Percentiles rank a stretch among this genome's conserved stretches.
Conservation (phyloP, 1,140 invertebrate species). For the Trachelipus rathkii region DNA sequence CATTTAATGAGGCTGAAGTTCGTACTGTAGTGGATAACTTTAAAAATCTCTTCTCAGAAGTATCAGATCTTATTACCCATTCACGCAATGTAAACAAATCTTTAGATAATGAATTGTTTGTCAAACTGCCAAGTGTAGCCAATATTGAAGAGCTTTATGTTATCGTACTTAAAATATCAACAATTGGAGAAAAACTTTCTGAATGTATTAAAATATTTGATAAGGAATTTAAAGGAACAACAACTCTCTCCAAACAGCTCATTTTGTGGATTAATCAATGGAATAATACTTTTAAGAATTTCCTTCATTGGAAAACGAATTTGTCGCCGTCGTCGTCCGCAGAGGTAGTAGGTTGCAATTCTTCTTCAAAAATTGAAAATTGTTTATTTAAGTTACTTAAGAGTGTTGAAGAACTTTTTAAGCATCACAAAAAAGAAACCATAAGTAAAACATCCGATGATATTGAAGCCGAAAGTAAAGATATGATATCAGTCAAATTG, state of each 20-base stretch:
- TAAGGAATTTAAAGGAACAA: neutral
- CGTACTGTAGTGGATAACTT: neutral
- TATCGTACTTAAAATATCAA: neutral
- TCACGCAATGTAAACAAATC: neutral
- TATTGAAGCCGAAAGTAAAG: neutral
- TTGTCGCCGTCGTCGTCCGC: neutral
- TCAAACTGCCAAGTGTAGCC: neutral
- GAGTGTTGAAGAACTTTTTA: neutral
- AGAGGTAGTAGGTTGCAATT: neutral
- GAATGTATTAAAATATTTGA: neutral
- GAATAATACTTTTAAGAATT: neutral
- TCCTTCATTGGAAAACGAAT: neutral
- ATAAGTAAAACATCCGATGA: neutral
- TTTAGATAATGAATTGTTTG: neutral
- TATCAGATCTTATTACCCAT: neutral
- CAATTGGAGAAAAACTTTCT: neutral
- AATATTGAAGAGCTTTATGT: neutral
- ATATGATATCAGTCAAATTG: conserved; percentile 12
- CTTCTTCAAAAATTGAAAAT: neutral
- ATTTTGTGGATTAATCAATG: neutral
- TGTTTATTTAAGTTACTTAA: neutral
- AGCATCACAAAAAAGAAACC: neutral
- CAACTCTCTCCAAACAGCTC: neutral
- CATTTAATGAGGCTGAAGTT: neutral
- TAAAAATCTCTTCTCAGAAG: neutral